These are phyloP conservation scores for Brachyistius frenatus DNA, from an alignment of 2,113 vertebrate genomes.

Conservation along the genomic window DNA sequence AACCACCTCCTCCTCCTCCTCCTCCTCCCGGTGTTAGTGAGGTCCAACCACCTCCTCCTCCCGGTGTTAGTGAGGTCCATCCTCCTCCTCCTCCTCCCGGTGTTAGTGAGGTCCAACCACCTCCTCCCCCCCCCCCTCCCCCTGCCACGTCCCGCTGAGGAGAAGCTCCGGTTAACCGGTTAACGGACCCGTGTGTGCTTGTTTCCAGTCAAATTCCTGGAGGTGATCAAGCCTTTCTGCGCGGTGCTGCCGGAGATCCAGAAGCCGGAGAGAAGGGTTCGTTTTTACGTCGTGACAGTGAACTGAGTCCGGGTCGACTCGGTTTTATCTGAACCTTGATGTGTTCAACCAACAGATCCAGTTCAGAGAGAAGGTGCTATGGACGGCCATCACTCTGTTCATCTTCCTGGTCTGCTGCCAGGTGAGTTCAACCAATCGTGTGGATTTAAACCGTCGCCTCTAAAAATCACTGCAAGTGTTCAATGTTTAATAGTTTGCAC, in stretches of 20 bases:
- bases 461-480: no score
- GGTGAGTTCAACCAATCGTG: constrained; percentile 78
- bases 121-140: constrained; percentile 21
- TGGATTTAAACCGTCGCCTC: no score
- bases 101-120: no score
- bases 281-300: not conserved
- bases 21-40: not conserved
- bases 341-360: constrained; percentile 88
- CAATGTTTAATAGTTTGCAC: not conserved
- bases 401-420: constrained; percentile 99
- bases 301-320: no score
- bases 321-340: not conserved
- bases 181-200: constrained; percentile 14
- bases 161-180: not conserved
- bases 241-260: constrained; percentile 98
- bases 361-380: constrained; percentile 98
- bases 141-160: constrained; percentile 70
- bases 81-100: no score
- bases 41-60: no score
- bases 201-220: constrained; percentile 95
- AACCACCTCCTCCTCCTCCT: constrained; percentile 2
- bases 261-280: constrained; percentile 97
- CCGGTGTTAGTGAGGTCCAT: no score
- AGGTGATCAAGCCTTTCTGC: constrained; percentile 99
- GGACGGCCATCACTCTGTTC: constrained; percentile 99